phyloP scores from a whole-genome alignment of 1,140 invertebrate genomes.

The Lasaia peninsularis region DNA sequence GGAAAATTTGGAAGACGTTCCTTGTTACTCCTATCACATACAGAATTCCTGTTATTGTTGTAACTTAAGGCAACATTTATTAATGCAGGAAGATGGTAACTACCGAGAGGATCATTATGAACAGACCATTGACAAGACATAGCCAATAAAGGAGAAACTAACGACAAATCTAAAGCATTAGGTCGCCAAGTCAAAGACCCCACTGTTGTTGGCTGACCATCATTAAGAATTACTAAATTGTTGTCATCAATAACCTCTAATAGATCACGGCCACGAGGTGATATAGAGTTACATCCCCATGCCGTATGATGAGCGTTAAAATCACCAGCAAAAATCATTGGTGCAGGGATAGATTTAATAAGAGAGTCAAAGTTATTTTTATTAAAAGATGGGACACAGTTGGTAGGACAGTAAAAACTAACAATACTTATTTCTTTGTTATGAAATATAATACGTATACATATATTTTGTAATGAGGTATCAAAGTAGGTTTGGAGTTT shows the following conservation, averaged over 20 bases:
- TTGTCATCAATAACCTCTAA: conserved; percentile 24
- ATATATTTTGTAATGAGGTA: not conserved
- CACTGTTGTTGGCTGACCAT: conserved; percentile 24
- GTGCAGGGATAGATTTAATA: not conserved
- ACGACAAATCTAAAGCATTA: conserved; percentile 28
- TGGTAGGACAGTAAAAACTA: not conserved
- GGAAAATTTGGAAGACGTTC: no score
- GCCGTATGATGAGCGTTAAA: not conserved
- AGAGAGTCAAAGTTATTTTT: conserved; percentile 10
- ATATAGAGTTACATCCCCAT: not conserved
- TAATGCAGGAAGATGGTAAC: conserved; percentile 21
- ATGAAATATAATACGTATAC: not conserved
- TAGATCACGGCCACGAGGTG: conserved; percentile 17
- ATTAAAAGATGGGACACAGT: conserved; percentile 5
- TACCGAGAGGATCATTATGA: conserved; percentile 23
- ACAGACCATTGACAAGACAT: conserved; percentile 19
- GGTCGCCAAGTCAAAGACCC: conserved; percentile 22
- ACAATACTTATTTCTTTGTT: conserved; percentile 1
- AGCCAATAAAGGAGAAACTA: conserved; percentile 16
- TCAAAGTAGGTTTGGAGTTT: conserved; percentile 17
- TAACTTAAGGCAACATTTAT: not conserved
- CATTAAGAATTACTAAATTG: conserved; percentile 25
- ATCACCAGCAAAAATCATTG: conserved; percentile 12
- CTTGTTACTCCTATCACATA: no score
- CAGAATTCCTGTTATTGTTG: no score